Conservation (phyloP, 2,888 invertebrate genomes). For the Conistra vaccinii region DNA sequence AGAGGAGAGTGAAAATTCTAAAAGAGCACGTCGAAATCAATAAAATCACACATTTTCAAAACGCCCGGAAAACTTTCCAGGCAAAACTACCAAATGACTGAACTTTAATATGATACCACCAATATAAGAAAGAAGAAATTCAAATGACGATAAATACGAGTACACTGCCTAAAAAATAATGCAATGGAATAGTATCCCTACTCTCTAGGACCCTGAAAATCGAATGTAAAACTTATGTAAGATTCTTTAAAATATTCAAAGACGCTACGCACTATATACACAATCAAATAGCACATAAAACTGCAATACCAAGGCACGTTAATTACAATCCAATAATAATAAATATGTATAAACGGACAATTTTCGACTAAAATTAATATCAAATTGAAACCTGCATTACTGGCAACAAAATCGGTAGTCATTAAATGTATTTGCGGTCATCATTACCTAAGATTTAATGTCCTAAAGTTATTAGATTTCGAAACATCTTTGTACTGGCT, state of each 20-base stretch:
- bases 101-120: background rate
- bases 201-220: slow-evolving; percentile 18
- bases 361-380: slow-evolving; percentile 56
- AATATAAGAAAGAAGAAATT: background rate
- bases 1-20: too few species aligned
- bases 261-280: background rate
- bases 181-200: background rate
- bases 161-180: background rate
- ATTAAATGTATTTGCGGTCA: slow-evolving; percentile 56
- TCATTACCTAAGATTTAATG: slow-evolving; percentile 58
- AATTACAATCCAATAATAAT: slow-evolving; percentile 51
- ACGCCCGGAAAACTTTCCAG: too few species aligned
- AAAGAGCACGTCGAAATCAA: too few species aligned
- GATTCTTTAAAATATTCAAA: slow-evolving; percentile 16
- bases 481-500: slow-evolving; percentile 58
- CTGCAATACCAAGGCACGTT: slow-evolving; percentile 11
- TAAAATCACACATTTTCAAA: too few species aligned
- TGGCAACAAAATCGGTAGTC: slow-evolving; percentile 50
- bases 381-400: slow-evolving; percentile 53
- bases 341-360: slow-evolving; percentile 37
- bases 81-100: too few species aligned
- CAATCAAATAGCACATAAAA: slow-evolving; percentile 20
- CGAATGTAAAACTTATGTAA: slow-evolving; percentile 9
- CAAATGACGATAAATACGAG: background rate
- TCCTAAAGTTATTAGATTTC: slow-evolving; percentile 59